Evolutionary conservation across 2,888 invertebrate species (phyloP), one percentile per base, ranked within the genome.

Genomic region (Eristalis tenax): DNA sequence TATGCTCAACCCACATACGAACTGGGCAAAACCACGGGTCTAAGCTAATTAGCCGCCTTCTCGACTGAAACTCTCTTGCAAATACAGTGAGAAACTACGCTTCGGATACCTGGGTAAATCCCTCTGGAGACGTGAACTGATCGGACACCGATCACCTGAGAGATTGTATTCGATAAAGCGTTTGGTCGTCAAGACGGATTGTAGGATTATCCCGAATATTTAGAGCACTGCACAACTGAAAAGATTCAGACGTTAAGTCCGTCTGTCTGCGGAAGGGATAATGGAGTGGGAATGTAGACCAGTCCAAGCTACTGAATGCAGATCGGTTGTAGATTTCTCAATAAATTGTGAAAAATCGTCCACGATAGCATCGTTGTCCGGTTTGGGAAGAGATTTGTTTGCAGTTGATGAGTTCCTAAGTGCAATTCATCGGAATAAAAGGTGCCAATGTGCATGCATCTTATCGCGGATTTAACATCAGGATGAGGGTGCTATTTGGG

Each of bases 151-250:
- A 85, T 81, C 63, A 65, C 23, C 69, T 64, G 63, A 50, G 28
- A 61, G 75, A 80, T 75, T 68, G 61, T 61, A 43, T 61, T n/a
- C 28, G 83, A 83, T 86, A 78, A 83, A 63, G 68, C 43, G 38
- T 32, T 77, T 74, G 26, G 40, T 68, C 66, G 57, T 61, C 22
- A 61, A 43, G 28, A 35, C 23, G 68, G 68, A 64, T 77, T 71
- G 32, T 26, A 35, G 82, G 83, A 87, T 87, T 66, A 87, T 87
- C 87, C 83, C n/a, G 23, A 83, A 69, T 83, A 87, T 83, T 73
- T 80, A 87, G 83, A 80, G 87, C 83, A 83, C 32, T 43, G 18
- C 11, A 63, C 50, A 66, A 43, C 43, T 38, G 38, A 63, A 35
- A 63, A 28, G 40, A 38, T 59, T 50, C 50, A 68, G 63, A 56